Base-by-base conservation (phyloP, 2,797 vertebrate species). In the Catamblyrhynchus diadema region DNA sequence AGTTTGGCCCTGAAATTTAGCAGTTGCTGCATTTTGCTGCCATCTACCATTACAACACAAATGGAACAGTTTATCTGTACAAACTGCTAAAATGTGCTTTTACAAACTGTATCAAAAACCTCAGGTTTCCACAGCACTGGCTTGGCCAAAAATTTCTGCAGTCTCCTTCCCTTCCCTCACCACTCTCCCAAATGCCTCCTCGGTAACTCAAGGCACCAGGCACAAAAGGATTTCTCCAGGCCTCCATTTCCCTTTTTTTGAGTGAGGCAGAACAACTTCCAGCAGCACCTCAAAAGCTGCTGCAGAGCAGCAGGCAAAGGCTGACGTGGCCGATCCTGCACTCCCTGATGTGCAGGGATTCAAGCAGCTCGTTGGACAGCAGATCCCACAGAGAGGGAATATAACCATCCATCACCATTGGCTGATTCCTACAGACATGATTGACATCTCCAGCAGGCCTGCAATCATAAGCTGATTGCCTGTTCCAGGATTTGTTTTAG, bases 291-390 rank as follows among this genome's bases (percentile, higher is more conserved):
- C 59, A 39, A 12, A 54, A 81, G 37, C 37, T 59, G 10, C 48
- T 56, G 13, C 6, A 61, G 30, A 53, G 13, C 45, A 80, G 53
- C 37, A 74, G 53, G 32, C 19, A 91, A 28, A 80, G 6, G n/a
- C 37, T 72, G 70, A 23, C 6, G 0, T 0, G 12, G 54, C 25
- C 9, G 14, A 20, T 6, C 8, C 42, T 71, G 37, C 30, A 0
- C 8, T 57, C 44, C 42, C 27, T 75, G 35, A 30, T 62, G 72
- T n/a, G 47, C 37, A 69, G 23, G 23, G 39, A 59, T 66, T 81
- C n/a, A 37, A 33, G 62, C 33, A 88, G 81, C 21, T 65, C n/a
- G 2, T 59, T 20, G 65, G 59, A 62, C 25, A 37, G 30, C 51
- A 35, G 11, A 56, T 32, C 25, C 51, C 51, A 44, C 66, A 39